Conservation (phyloP, 2,888 invertebrate species). For the Electrophaes corylata region DNA sequence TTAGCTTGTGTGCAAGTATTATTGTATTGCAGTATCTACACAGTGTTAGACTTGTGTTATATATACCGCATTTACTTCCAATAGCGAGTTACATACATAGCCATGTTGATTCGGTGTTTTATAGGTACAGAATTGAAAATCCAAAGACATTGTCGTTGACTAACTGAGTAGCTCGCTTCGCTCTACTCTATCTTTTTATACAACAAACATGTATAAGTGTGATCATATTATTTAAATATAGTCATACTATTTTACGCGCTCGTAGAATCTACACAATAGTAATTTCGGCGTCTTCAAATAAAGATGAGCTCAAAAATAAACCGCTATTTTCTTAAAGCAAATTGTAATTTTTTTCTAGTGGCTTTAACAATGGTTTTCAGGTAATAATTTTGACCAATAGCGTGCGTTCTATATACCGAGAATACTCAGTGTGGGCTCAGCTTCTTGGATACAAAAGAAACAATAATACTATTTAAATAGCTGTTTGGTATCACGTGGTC, state of each 20-base stretch:
- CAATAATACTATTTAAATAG: not conserved
- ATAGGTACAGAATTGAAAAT: too few species aligned
- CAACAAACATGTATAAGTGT: not conserved
- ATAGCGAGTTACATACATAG: too few species aligned
- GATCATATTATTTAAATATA: not conserved
- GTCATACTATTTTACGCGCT: not conserved
- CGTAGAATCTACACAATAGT: not conserved
- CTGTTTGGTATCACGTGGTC: not conserved
- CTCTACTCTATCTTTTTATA: not conserved
- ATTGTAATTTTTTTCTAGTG: not conserved
- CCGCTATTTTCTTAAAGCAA: not conserved
- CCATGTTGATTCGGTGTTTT: too few species aligned
- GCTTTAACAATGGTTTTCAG: not conserved
- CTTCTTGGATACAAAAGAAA: not conserved
- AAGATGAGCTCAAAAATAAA: not conserved
- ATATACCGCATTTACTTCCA: too few species aligned
- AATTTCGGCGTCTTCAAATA: constrained; percentile 3
- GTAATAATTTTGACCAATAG: constrained; percentile 18
- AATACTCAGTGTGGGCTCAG: not conserved
- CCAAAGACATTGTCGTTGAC: not conserved
- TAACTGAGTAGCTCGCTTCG: not conserved
- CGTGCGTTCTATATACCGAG: constrained; percentile 7
- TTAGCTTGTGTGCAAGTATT: too few species aligned
- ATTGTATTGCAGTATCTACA: too few species aligned
- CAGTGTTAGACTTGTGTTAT: too few species aligned